Evolutionary conservation across 2,888 invertebrate genomes (phyloP), one percentile per base, ranked within the genome.

Genomic region (Tetramorium bicarinatum): DNA sequence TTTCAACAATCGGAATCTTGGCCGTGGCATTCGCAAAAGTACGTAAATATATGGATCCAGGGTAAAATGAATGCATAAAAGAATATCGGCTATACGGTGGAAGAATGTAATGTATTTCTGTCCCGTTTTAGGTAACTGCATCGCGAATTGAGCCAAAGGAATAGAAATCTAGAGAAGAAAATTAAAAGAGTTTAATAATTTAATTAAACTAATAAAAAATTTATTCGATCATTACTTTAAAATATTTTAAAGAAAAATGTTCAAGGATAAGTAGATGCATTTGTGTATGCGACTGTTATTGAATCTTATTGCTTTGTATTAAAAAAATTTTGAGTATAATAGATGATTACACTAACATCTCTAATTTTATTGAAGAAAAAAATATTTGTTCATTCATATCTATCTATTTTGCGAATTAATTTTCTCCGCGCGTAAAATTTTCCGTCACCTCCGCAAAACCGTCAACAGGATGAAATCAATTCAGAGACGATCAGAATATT

Each of bases 21-120:
- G 93, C 29, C 93, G 90, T 4, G 92, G 93, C 92, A 94, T 92
- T 83, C 97, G 96, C 94, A 97, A 96, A 44, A 98, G 95, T 71
- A 98, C 98, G 95, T 98, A 98, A 79, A 98, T 96, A 91, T 97
- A 97, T 2, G 98, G 98, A 95, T 98, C 97, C 86, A 98, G 96
- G 47, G 97, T 97, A 95, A 98, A 98, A 95, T 98, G 98, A 75
- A 98, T 94, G 74, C 97, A 96, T 95, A 98, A 96, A 82, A 98
- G 95, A 81, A 97, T 94, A 93, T 98, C 98, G 3, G 98, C 97
- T 18, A 96, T 91, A 29, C 95, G 93, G 85, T 96, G 96, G 85
- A 96, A 96, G 52, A 95, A 93, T 52, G 85, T 87, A 49, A 95
- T 93, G 29, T 90, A 79, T 90, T 91, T 94, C 38, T 85, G 87